Evolutionary conservation across 2,888 invertebrate genomes (phyloP), one percentile per base, ranked within the genome.

Genomic region (Stenotaenia linearis): DNA sequence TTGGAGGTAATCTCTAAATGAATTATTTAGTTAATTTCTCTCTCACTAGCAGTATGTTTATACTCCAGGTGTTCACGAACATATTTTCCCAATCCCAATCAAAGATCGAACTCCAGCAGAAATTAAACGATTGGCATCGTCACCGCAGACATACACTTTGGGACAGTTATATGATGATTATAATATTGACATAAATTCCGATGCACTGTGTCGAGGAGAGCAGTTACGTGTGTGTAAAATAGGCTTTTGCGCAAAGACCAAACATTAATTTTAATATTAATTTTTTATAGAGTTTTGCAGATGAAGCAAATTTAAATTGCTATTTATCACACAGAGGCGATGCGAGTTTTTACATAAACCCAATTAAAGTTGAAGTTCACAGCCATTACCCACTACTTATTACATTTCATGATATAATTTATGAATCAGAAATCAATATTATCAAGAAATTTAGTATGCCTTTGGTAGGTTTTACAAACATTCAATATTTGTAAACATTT

Each of bases 321-420:
- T 84, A 81, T 81, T 84, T 83, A 56, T 81, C 82, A 21, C 78
- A 78, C 23, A 75, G 78, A 28, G 77, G 77, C 5, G 81, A 82
- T 35, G 82, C 83, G 1, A 82, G 81, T 78, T 83, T 84, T 25
- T 23, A 81, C 6, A 80, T 85, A 6, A 82, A 82, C 80, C 84
- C 85, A 7, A 80, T 84, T 30, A 84, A 84, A 79, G 82, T 84
- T 18, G 85, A 85, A 82, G 78, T 82, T 35, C 83, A 82, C 25
- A 82, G 83, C 79, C 45, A 80, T 10, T 78, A 84, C 56, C 85
- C 85, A 10, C 81, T 81, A 9, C 82, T 85, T 3, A 78, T 83
- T 45, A 84, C 84, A 69, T 83, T 84, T 80, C 85, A 85, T 74
- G 83, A 85, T 37, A 83, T 85, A 10, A 50, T 85, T 9, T 81